These are phyloP conservation scores for Alexandromys fortis DNA, from an alignment of 2,113 vertebrate genomes.

Conservation along the genomic window DNA sequence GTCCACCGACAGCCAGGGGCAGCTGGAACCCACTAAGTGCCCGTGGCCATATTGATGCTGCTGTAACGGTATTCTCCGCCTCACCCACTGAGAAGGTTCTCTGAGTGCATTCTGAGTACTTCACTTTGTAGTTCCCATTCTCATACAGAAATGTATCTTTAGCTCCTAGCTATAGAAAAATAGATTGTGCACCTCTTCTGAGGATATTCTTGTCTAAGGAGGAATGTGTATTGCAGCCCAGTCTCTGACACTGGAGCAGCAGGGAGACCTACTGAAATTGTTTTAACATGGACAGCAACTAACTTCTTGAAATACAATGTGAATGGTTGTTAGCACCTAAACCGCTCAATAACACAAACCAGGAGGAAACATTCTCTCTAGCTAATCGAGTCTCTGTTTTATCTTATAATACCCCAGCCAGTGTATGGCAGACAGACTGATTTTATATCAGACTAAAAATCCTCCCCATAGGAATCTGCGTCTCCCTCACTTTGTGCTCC, in stretches of 20 bases:
- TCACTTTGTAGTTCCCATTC: neutral
- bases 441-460: neutral
- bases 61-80: neutral
- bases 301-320: neutral
- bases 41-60: neutral
- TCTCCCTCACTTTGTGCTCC: neutral
- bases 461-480: neutral
- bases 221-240: neutral
- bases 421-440: neutral
- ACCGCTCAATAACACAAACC: neutral
- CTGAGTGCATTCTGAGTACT: neutral
- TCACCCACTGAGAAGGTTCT: neutral
- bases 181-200: too few relatives aligned
- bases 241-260: too few relatives aligned
- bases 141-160: neutral
- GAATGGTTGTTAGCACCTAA: neutral
- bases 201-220: neutral
- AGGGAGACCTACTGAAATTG: neutral
- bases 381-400: neutral
- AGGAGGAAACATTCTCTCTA: neutral
- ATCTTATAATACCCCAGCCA: neutral
- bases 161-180: neutral
- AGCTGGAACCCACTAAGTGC: neutral
- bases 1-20: too few relatives aligned
- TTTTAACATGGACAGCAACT: neutral